A percentile compares a stretch with the other conserved stretches of the same genome.
Evolutionary conservation across 1,140 invertebrate species (phyloP).

Genomic region (Polypedilum vanderplanki): DNA sequence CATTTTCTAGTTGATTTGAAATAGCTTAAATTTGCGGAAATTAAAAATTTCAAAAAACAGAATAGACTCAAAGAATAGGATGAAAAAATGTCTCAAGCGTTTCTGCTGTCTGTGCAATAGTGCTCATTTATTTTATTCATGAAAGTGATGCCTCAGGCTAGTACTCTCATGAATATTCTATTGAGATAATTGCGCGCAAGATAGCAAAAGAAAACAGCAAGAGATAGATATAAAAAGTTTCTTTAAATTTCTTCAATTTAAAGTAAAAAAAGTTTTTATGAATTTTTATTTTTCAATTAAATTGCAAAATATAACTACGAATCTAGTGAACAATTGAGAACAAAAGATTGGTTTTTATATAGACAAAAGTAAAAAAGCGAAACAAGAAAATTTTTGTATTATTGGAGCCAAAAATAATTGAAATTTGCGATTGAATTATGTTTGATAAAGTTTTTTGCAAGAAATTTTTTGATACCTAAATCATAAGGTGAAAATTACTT

Average conservation of each 20-base stretch:
- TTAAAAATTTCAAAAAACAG: too few relatives aligned
- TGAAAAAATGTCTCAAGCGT: too few relatives aligned
- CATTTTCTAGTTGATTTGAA: too few relatives aligned
- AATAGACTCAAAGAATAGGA: too few relatives aligned
- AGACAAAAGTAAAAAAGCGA: not conserved
- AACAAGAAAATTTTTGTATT: not conserved
- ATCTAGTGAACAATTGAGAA: conserved; percentile 27
- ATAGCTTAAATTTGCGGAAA: too few relatives aligned
- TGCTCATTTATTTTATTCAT: too few relatives aligned
- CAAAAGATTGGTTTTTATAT: conserved; percentile 21
- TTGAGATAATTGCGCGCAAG: too few relatives aligned
- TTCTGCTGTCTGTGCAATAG: too few relatives aligned
- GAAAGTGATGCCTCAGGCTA: not conserved
- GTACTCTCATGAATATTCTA: too few relatives aligned
- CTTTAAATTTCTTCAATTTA: conserved; percentile 7
- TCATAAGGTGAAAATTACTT: not conserved
- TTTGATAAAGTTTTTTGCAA: not conserved
- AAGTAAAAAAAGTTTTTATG: not conserved
- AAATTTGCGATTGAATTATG: conserved; percentile 2
- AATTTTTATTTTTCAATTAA: not conserved
- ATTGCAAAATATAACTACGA: not conserved
- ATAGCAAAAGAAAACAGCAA: not conserved
- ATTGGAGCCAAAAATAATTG: not conserved
- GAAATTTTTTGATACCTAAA: not conserved
- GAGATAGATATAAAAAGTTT: not conserved